Base-by-base conservation (phyloP, 2,113 vertebrate genomes). In the Microcebus murinus region DNA sequence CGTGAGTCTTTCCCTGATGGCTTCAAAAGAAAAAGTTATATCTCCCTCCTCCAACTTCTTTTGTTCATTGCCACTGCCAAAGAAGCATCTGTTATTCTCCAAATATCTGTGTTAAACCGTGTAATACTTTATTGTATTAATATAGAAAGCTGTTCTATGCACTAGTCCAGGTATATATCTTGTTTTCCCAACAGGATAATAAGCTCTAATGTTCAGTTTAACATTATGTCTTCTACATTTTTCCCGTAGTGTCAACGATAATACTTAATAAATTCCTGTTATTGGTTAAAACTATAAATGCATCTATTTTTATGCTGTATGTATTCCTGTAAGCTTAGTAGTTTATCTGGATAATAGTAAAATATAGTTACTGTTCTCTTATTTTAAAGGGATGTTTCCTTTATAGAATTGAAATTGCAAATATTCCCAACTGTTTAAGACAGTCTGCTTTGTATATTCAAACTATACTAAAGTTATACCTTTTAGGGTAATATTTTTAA, bases 401-500 rank as follows among this genome's bases (percentile, higher is more conserved):
- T 93, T 65, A 91, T 36, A 70, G 67, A 82, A 76, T 52, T 76
- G 77, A 86, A 94, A 94, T 74, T 67, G 29, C 89, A 91, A 83
- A 76, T 89, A 91, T 59, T 71, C 57, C 36, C 86, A 81, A 95
- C 52, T 61, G 21, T 96, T 68, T 81, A 92, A 96, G 39, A 70
- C 25, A 73, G 59, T 88, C 71, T 82, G 76, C 88, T 96, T 65
- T 93, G 57, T 87, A 52, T 91, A 86, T 71, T 79, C 63, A 93
- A 95, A 25, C 61, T 86, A 39, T 77, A 71, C 74, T 61, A 39
- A 82, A 77, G 82, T 92, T 52, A 71, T 97, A 93, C 97, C 95
- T 98, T 97, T 95, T 88, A 82, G 50, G 90, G 91, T 18, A 87
- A 91, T 94, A 98, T 76, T 93, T 98, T 98, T 84, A 94, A 98